Evolutionary conservation across 1,140 invertebrate genomes (phyloP).

Genomic region (Heliconius congener): DNA sequence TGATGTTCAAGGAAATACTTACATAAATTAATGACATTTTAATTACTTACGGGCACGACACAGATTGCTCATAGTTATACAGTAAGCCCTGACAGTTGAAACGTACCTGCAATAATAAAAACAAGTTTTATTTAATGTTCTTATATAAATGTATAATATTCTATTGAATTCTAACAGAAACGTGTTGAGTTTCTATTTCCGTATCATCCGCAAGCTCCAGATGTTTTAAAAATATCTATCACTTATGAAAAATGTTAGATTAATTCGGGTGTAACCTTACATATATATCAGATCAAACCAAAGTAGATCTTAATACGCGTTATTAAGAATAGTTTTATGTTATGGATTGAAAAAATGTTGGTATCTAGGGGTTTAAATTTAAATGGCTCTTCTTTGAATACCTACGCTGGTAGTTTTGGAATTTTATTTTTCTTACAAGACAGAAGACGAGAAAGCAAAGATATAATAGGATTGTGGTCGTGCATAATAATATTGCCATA

Average conservation of each 20-base stretch:
- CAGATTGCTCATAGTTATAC: conserved; percentile 15
- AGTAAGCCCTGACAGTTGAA: neutral
- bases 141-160: conserved; percentile 9
- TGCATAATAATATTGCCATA: no score
- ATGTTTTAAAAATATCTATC: conserved; percentile 47
- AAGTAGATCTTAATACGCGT: conserved; percentile 39
- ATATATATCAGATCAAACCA: conserved; percentile 32
- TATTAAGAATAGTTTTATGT: conserved; percentile 37
- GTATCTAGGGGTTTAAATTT: neutral
- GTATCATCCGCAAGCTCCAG: conserved; percentile 38
- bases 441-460: neutral
- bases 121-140: conserved; percentile 12
- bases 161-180: conserved; percentile 19
- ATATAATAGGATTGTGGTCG: neutral
- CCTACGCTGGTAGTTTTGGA: neutral
- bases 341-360: neutral
- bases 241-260: conserved; percentile 58
- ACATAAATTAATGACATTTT: conserved; percentile 22
- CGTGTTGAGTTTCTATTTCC: conserved; percentile 32
- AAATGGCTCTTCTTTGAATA: neutral
- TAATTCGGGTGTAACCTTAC: conserved; percentile 61
- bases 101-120: conserved; percentile 59
- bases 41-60: conserved; percentile 35
- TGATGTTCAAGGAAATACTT: conserved; percentile 26
- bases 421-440: neutral